A percentile compares a stretch with the other conserved stretches of the same genome.
Conservation (phyloP, 2,797 vertebrate species). For the Trachops cirrhosus region DNA sequence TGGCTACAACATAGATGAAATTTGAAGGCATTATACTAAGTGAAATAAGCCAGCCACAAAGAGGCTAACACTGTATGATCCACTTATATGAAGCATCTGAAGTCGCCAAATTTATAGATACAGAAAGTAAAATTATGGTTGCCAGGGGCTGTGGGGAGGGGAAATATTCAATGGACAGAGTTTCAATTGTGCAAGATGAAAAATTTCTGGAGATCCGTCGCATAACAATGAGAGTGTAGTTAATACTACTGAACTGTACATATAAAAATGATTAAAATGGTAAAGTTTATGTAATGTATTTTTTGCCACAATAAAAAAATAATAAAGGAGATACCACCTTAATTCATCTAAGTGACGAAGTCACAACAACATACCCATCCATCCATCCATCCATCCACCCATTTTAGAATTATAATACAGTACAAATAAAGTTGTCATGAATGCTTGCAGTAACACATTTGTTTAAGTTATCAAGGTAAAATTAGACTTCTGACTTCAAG, state of each 20-base stretch:
- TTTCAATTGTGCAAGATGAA: neutral
- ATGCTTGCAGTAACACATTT: neutral
- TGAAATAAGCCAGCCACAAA: neutral
- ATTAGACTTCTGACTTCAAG: neutral
- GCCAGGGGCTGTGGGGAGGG: neutral
- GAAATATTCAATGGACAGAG: neutral
- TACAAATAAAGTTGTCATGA: neutral
- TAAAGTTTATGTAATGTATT: neutral
- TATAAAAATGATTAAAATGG: neutral
- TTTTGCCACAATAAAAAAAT: neutral
- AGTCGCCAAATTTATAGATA: neutral
- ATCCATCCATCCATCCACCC: neutral
- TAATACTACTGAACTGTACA: neutral
- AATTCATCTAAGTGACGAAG: neutral
- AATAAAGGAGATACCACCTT: neutral
- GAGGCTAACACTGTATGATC: neutral
- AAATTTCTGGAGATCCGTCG: neutral
- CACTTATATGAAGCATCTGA: neutral
- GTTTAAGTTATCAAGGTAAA: neutral
- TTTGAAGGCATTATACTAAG: neutral
- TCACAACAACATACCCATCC: neutral
- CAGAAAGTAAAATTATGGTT: neutral
- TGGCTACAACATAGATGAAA: neutral
- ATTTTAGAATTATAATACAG: neutral
- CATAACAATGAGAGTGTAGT: neutral